phyloP scores from a whole-genome alignment of 1,140 invertebrate species.

The Drosophila sturtevanti region DNA sequence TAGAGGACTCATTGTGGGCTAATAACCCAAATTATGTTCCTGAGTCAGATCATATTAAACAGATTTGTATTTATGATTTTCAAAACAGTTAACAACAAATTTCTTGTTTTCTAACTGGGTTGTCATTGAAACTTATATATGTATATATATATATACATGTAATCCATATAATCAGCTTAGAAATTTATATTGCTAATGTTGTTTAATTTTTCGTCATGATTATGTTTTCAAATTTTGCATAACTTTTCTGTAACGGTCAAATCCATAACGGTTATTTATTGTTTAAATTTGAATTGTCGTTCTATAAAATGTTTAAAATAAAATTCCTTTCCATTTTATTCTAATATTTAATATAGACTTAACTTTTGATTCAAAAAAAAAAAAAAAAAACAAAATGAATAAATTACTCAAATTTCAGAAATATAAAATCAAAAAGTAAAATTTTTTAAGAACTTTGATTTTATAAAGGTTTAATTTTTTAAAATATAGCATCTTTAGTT shows the following conservation, averaged over 20 bases:
- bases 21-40: conserved; percentile 4
- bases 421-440: no score
- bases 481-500: no score
- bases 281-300: not conserved
- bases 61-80: not conserved
- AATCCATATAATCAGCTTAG: no score
- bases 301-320: not conserved
- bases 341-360: no score
- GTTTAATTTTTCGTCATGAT: not conserved
- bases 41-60: not conserved
- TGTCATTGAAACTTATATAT: not conserved
- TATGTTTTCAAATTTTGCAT: not conserved
- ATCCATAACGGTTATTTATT: not conserved
- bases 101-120: not conserved
- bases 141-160: no score
- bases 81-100: not conserved
- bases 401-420: no score
- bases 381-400: no score
- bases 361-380: no score
- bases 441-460: no score
- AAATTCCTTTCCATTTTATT: no score
- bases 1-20: conserved; percentile 1
- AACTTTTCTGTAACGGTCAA: not conserved
- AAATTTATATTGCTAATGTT: no score
- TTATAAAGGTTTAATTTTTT: no score